Base-by-base conservation (phyloP, 2,888 invertebrate species). In the Sympetrum striolatum region DNA sequence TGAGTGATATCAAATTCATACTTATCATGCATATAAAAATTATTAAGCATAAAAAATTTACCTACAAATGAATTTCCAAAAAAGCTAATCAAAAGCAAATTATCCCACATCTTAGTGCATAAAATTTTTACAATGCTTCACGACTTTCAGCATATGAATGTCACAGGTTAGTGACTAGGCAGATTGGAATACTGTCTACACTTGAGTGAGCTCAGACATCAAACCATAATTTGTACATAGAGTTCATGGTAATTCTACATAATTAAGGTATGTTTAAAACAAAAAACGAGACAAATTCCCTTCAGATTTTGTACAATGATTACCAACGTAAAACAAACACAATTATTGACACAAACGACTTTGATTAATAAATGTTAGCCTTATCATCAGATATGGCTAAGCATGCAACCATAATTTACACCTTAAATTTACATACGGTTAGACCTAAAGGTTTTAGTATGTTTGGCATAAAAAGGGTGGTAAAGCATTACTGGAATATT, bases 161-260 rank as follows among this genome's bases (percentile, higher is more conserved):
- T 60, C 90, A 90, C 90, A 90, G 91, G 92, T 92, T 92, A 92
- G 92, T 92, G 93, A 93, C 92, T 94, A 94, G 95, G 94, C 95
- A 95, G 95, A 95, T 95, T 95, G 95, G 95, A 95, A 94, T 94
- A 95, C 95, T 95, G 95, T 95, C 95, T 94, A 94, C 94, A 95
- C 95, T 95, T 80, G 35, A 90, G 80, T 90, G 80, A 90, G 80
- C 90, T 80, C 79, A 90, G 80, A 90, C 79, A 90, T 79, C 15
- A 90, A 60, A 73, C 73, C 25, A 73, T 73, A 86, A 86, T 86
- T 86, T 86, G 86, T 86, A 60, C 86, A 86, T 37, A 86, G 60
- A 37, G 25, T 86, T 44, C 18, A 82, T 53, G 82, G 18, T 25
- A 86, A 60, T 60, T 58, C 18, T 86, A 60, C 60, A 86, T 37